These are phyloP conservation scores for Heliothis peltigera DNA, from an alignment of 2,888 invertebrate species.

Conservation along the genomic window DNA sequence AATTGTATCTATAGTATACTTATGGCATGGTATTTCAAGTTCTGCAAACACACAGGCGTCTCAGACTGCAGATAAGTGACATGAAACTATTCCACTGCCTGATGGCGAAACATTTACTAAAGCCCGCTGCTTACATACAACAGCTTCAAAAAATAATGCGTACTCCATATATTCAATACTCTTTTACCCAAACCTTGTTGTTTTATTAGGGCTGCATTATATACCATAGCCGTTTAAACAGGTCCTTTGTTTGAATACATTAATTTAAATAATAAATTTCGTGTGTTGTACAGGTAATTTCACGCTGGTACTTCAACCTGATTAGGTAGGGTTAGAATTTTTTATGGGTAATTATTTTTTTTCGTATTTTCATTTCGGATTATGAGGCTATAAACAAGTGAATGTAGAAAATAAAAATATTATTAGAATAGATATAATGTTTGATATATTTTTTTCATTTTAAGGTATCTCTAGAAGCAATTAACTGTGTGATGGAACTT, in stretches of 20 bases:
- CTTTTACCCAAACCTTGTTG: conserved; percentile 24
- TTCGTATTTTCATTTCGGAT: conserved; percentile 24
- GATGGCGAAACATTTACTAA: too few relatives aligned
- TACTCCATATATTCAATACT: conserved; percentile 20
- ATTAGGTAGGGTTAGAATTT: conserved; percentile 42
- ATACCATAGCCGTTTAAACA: conserved; percentile 57
- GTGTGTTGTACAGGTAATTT: conserved; percentile 55
- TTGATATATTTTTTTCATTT: background rate
- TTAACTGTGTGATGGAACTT: too few relatives aligned
- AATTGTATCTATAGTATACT: too few relatives aligned
- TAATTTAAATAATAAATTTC: conserved; percentile 68
- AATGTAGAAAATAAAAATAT: conserved; percentile 8
- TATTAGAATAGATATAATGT: background rate
- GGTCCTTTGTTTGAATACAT: conserved; percentile 65
- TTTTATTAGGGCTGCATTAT: conserved; percentile 59
- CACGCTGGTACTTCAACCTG: conserved; percentile 30
- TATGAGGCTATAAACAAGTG: conserved; percentile 21
- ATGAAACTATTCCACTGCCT: too few relatives aligned
- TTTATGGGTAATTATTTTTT: conserved; percentile 53
- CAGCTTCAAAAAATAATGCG: background rate
- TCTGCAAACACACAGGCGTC: too few relatives aligned
- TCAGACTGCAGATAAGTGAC: too few relatives aligned
- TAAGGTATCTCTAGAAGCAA: too few relatives aligned
- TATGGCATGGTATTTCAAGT: too few relatives aligned
- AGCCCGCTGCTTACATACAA: too few relatives aligned